Evolutionary conservation across 2,797 vertebrate genomes (phyloP), one percentile per base, ranked within the genome.

Genomic region (Esox masquinongy): DNA sequence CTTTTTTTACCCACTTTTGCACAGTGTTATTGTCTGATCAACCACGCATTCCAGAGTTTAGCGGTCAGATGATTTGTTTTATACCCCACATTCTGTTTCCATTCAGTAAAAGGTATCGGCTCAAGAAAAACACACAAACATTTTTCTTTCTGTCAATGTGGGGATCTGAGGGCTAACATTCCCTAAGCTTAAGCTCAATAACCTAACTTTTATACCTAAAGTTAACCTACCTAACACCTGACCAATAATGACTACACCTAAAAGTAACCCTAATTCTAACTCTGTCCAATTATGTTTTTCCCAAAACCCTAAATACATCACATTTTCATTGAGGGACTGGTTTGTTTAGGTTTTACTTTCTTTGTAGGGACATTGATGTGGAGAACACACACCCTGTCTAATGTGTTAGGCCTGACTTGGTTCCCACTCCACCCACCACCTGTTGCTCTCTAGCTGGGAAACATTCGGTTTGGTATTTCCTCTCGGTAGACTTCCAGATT

Each of bases 381-480:
- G 9, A 47, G 43, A 47, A 47, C 43, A 11, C 1, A 7, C 43
- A 47, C 3, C 43, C 43, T 47, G 43, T 47, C 43, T 59, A 68
- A 36, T 68, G 53, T 80, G 47, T 78, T 51, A 12, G 7, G 17
- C 43, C 70, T 7, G 6, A 47, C 16, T 73, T 24, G 50, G 17
- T 14, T 36, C 71, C 59, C 72, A 81, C 69, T 71, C 29, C 29
- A 73, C 49, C 74, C 64, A 51, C 73, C 80, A 59, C 67, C 63
- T 79, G 82, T 80, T 85, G 68, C 8, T 77, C 66, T 47, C 72
- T 68, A 17, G 72, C 64, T 78, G 31, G n/a, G 73, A 79, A 29
- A 39, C 36, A 39, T 39, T 70, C 56, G 15, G 49, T 69, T 43
- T 59, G 75, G 84, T 77, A 83, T 86, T 80, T 86, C 61, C 79